Percentiles rank a stretch among this genome's conserved stretches.
Evolutionary conservation across 2,113 vertebrate species (phyloP).

Genomic region (Heterochromis multidens): DNA sequence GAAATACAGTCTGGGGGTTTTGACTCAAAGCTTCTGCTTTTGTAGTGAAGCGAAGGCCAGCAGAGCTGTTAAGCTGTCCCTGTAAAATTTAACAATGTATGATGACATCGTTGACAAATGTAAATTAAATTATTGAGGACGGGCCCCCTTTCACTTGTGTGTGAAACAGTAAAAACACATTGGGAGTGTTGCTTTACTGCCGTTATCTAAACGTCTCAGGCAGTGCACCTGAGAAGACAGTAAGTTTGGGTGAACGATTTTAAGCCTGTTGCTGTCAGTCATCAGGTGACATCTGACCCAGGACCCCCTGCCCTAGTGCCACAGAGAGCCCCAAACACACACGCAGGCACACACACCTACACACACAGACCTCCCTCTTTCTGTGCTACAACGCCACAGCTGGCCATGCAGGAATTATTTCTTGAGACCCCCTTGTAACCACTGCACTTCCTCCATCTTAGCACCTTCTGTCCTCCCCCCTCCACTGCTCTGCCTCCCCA

Average conservation of each 20-base stretch:
- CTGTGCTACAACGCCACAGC: constrained; percentile 28
- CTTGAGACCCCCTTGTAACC: constrained; percentile 6
- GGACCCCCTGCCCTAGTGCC: constrained; percentile 25
- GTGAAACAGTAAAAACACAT: constrained; percentile 20
- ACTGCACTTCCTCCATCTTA: constrained; percentile 32
- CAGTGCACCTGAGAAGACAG: constrained; percentile 21
- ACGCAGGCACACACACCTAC: constrained; percentile 9
- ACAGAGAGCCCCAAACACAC: not conserved
- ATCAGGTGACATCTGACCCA: constrained; percentile 56
- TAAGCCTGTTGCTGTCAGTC: constrained; percentile 67
- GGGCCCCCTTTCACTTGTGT: not conserved
- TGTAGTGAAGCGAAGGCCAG: constrained; percentile 14
- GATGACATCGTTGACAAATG: constrained; percentile 60
- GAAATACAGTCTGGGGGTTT: constrained; percentile 32
- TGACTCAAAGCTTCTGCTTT: constrained; percentile 28
- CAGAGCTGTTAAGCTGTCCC: constrained; percentile 36
- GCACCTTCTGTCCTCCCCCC: not conserved
- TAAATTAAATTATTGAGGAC: constrained; percentile 33
- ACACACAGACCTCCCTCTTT: constrained; percentile 7
- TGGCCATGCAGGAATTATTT: constrained; percentile 38
- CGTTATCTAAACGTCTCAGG: constrained; percentile 21
- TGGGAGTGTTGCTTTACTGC: constrained; percentile 37
- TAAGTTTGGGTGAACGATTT: constrained; percentile 21
- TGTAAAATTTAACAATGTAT: constrained; percentile 45
- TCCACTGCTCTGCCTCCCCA: constrained; percentile 15